These are phyloP conservation scores for Byasa hedistus DNA, from an alignment of 2,888 invertebrate genomes.

Conservation along the genomic window DNA sequence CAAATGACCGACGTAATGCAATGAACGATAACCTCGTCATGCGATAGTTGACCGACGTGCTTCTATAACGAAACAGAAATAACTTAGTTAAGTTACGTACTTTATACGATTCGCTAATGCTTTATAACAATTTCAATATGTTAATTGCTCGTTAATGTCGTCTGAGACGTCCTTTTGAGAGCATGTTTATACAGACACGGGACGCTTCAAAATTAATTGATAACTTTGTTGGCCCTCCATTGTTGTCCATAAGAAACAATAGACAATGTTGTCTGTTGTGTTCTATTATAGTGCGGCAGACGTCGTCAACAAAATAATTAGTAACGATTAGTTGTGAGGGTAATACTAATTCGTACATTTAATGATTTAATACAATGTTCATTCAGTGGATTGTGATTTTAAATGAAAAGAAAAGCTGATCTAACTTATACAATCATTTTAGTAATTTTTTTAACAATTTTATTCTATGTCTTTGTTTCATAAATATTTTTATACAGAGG, in stretches of 20 bases:
- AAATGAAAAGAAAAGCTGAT: not conserved
- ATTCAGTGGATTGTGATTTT: not conserved
- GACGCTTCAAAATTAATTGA: conserved; percentile 20
- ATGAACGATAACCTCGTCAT: conserved; percentile 52
- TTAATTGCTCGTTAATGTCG: conserved; percentile 17
- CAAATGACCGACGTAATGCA: conserved; percentile 42
- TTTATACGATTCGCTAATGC: conserved; percentile 28
- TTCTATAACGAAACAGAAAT: conserved; percentile 26
- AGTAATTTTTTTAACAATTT: no score
- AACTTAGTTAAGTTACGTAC: not conserved
- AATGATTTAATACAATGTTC: conserved; percentile 1
- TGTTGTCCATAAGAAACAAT: conserved; percentile 37
- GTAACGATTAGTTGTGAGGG: conserved; percentile 22
- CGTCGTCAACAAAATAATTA: conserved; percentile 26
- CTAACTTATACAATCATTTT: no score
- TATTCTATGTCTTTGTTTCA: no score
- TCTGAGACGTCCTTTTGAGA: conserved; percentile 2
- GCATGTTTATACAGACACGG: conserved; percentile 13
- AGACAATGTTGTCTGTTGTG: conserved; percentile 41
- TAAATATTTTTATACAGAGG: no score
- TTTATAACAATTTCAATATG: conserved; percentile 7
- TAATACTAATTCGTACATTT: conserved; percentile 2
- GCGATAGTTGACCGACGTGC: conserved; percentile 39
- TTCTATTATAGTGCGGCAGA: conserved; percentile 19
- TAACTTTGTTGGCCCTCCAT: conserved; percentile 20